Base-by-base conservation (phyloP, 2,888 invertebrate genomes). In the Disparrhopalites patrizii region DNA sequence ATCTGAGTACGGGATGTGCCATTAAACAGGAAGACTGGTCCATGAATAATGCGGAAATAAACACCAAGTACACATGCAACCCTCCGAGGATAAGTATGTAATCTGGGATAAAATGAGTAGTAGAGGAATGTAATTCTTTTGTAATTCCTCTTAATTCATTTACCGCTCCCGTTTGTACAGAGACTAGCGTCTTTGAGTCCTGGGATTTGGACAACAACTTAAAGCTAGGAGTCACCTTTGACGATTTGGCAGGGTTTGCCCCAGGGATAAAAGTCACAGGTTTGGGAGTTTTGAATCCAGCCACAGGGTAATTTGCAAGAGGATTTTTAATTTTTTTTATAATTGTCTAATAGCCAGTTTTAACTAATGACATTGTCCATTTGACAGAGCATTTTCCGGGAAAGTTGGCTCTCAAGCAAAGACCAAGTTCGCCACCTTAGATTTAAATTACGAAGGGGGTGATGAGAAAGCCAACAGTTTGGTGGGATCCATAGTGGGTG, bases 191-290 rank as follows among this genome's bases (percentile, higher is more conserved):
- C 10, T 30, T 15, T 18, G 50, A 61, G 25, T 61, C 60, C 28
- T 61, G 60, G 60, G 43, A 50, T 30, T 31, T 61, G 20, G 50
- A 61, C 18, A 61, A 61, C 50, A 50, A 23, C 2, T 10, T 61
- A 1, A 61, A 31, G n/a, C 15, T 47, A 1, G 60, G 31, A 3
- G 5, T 61, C 20, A 47, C 30, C 18, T 10, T 4, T 20, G 31
- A 31, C 20, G 50, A 60, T 47, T 18, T 47, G 23, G 31, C 50
- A 25, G 31, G 33, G 3, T 61, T 20, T 13, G 25, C 51, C 15
- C 60, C 60, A 10, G 60, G 60, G 0, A 10, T 47, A 15, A 50
- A 23, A 33, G 4, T 61, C 2, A 15, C 4, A 15, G 50, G 30
- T n/a, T 2, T 18, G 15, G 60, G 60, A 20, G 25, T 20, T 31